phyloP scores from a whole-genome alignment of 2,888 invertebrate genomes.

The Mythimna pallens region DNA sequence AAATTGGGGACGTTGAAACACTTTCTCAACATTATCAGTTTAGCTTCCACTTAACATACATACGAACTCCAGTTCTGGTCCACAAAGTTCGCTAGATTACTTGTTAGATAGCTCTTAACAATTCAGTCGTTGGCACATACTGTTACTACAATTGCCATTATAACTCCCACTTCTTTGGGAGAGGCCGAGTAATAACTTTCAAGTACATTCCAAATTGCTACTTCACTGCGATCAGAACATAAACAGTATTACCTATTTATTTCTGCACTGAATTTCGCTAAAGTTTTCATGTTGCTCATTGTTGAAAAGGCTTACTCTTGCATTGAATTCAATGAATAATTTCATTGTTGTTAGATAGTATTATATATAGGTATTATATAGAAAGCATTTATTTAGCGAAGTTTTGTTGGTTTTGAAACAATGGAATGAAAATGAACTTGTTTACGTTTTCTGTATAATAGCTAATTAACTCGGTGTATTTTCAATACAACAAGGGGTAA shows the following conservation, averaged over 20 bases:
- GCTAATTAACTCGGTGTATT: slow-evolving; percentile 44
- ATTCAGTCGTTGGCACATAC: slow-evolving; percentile 29
- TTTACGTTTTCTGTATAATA: slow-evolving; percentile 46
- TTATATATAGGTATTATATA: slow-evolving; percentile 11
- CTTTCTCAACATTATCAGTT: slow-evolving; percentile 21
- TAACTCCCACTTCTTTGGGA: slow-evolving; percentile 30
- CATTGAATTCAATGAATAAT: slow-evolving; percentile 67
- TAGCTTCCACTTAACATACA: slow-evolving; percentile 23
- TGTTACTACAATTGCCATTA: slow-evolving; percentile 21
- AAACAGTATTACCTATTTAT: slow-evolving; percentile 44
- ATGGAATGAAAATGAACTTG: slow-evolving; percentile 61
- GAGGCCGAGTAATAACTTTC: slow-evolving; percentile 26
- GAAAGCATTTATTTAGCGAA: slow-evolving; percentile 62
- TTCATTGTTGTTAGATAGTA: slow-evolving; percentile 61
- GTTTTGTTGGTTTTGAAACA: slow-evolving; percentile 67
- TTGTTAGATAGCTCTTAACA: slow-evolving; percentile 39
- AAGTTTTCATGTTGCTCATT: slow-evolving; percentile 52
- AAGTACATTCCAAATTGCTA: slow-evolving; percentile 42
- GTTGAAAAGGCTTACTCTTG: slow-evolving; percentile 60
- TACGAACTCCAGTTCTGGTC: slow-evolving; percentile 22
- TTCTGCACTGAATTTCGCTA: slow-evolving; percentile 41
- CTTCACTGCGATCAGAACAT: slow-evolving; percentile 37
- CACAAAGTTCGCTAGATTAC: slow-evolving; percentile 41
- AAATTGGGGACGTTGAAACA: background rate
- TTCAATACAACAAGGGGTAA: slow-evolving; percentile 30